Percentiles rank a stretch among this genome's conserved stretches.
These are phyloP conservation scores for Triplophysa dalaica DNA, from an alignment of 2,113 vertebrate species.

Conservation along the genomic window DNA sequence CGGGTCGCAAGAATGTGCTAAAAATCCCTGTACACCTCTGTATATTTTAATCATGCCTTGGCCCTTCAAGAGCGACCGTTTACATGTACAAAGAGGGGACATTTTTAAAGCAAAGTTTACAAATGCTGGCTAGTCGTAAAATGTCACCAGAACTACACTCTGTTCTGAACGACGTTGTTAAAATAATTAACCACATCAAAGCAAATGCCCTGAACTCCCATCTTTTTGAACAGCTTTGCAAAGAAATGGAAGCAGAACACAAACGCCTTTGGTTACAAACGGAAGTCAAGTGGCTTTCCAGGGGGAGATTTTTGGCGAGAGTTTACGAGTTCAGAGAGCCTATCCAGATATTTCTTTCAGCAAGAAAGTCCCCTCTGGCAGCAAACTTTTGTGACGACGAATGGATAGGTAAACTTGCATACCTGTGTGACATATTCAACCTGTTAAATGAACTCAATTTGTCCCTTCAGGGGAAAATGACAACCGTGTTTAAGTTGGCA, in stretches of 20 bases:
- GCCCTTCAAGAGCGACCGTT: too few species aligned
- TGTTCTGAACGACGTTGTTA: slow-evolving; percentile 24
- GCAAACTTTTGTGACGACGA: too few species aligned
- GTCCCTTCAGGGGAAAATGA: too few species aligned
- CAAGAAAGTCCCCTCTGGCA: neutral
- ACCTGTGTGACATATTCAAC: too few species aligned
- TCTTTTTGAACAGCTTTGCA: slow-evolving; percentile 20
- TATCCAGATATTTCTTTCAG: slow-evolving; percentile 28
- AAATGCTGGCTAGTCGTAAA: slow-evolving; percentile 46
- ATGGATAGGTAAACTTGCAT: slow-evolving; percentile 6
- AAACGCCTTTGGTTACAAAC: slow-evolving; percentile 31
- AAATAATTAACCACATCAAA: slow-evolving; percentile 36
- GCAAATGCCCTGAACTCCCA: neutral
- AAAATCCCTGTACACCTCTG: too few species aligned
- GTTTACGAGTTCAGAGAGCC: slow-evolving; percentile 10
- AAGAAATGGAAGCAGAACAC: slow-evolving; percentile 39
- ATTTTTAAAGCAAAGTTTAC: too few species aligned
- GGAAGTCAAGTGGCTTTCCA: slow-evolving; percentile 11
- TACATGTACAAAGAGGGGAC: too few species aligned
- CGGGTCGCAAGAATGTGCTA: too few species aligned
- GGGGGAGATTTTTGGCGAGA: slow-evolving; percentile 33
- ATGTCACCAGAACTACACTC: slow-evolving; percentile 33
- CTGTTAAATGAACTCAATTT: too few species aligned
- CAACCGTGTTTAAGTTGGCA: too few species aligned
- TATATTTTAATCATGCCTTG: too few species aligned